Evolutionary conservation across 2,113 vertebrate genomes (phyloP).

Genomic region (Callionymus lyra): DNA sequence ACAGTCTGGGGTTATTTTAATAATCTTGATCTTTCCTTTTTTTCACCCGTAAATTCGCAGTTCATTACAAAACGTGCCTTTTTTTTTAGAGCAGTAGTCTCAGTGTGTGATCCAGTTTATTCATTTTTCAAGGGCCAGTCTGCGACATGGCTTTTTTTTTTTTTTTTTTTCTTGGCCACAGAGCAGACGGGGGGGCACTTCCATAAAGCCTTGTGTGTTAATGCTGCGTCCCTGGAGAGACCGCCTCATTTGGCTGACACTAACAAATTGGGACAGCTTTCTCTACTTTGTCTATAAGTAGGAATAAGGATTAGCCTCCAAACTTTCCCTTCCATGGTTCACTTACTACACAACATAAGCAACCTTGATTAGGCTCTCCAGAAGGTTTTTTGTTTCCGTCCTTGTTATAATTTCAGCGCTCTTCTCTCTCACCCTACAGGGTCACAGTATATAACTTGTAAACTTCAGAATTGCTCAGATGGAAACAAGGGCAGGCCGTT

Average conservation of each 20-base stretch:
- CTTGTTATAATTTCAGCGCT: slow-evolving; percentile 29
- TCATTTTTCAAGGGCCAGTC: slow-evolving; percentile 39
- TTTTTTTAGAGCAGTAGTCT: slow-evolving; percentile 5
- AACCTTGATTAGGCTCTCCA: slow-evolving; percentile 29
- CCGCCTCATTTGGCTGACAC: slow-evolving; percentile 47
- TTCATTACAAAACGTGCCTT: too few species aligned
- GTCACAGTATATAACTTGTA: slow-evolving; percentile 86
- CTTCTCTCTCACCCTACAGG: slow-evolving; percentile 65
- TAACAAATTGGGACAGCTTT: slow-evolving; percentile 43
- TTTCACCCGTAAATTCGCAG: too few species aligned
- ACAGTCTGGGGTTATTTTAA: too few species aligned
- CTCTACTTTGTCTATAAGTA: slow-evolving; percentile 35
- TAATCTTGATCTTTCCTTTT: too few species aligned
- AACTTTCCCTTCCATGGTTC: slow-evolving; percentile 24
- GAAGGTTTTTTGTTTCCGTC: slow-evolving; percentile 16
- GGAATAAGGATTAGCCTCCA: slow-evolving; percentile 24
- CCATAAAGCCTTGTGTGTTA: slow-evolving; percentile 41
- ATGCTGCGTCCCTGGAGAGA: slow-evolving; percentile 39
- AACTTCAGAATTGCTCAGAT: slow-evolving; percentile 89
- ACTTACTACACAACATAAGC: slow-evolving; percentile 18
- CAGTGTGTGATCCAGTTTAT: slow-evolving; percentile 31
- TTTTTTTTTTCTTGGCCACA: slow-evolving; percentile 28
- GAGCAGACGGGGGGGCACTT: slow-evolving; percentile 14
- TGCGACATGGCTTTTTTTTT: slow-evolving; percentile 35
- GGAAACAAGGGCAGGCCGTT: slow-evolving; percentile 79